Evolutionary conservation across 2,113 vertebrate genomes (phyloP), one percentile per base, ranked within the genome.

Genomic region (Speoplatyrhinus poulsoni): DNA sequence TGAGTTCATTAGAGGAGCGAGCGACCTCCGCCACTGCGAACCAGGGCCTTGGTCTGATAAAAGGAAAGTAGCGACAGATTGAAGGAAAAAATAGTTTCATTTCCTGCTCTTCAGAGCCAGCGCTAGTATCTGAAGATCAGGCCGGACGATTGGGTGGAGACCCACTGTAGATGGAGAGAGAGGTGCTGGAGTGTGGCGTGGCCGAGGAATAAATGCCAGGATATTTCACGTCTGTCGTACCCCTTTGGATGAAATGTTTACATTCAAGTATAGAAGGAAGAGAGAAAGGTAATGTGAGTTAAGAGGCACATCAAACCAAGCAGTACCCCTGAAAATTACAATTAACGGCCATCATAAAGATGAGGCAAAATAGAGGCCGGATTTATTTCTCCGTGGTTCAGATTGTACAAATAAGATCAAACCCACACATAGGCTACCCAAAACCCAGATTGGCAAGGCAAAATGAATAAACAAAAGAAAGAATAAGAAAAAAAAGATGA

Each of bases 51-150:
- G 67, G 68, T 67, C 77, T 49, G 89, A 90, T 90, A 90, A 89
- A 82, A 70, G 16, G 75, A 62, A n/a, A n/a, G 69, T 57, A 80
- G 80, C 56, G 47, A 70, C 62, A 70, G 80, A 82, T 72, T 61
- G 72, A 63, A 64, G 48, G 82, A 59, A 56, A 69, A 86, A 78
- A 76, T 65, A 82, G 58, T 87, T 86, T 90, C 79, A 90, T 90
- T 90, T 90, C 89, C 89, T 89, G 85, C 88, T 87, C 82, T 84
- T 88, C 87, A 87, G 76, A 90, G 76, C 67, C 57, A 72, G 78
- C 33, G 8, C n/a, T 54, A 1, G 59, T 89, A 90, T 90, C 87
- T 36, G 65, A 8, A 61, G 61, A 90, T 89, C 87, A 82, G 36
- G 76, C 59, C 59, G 71, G 70, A 74, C 72, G 69, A 60, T 70